Base-by-base conservation (phyloP, 1,140 invertebrate species). In the Drosophila prosaltans region DNA sequence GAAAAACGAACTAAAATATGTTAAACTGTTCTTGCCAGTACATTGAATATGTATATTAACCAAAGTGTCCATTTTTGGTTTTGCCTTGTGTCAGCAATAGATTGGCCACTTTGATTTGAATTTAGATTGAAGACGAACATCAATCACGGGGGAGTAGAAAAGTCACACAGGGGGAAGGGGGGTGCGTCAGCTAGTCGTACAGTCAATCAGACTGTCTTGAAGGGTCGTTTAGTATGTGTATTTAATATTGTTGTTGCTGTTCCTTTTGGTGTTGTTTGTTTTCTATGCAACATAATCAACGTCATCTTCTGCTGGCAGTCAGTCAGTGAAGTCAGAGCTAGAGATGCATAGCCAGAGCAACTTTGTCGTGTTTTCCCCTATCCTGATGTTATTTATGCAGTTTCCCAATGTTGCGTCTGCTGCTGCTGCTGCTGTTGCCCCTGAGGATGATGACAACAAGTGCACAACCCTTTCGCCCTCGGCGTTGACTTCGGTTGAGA, bases 401-500 rank as follows among this genome's bases (percentile, higher is more conserved):
- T 69, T 66, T 36, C 26, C 55, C 32, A 8, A 9, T 10, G 39
- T 11, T 83, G 69, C 48, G 57, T 11, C 65, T 41, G 5, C 6
- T 40, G 45, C 32, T 54, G 45, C 32, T 54, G 58, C 39, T 59
- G 58, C 32, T 60, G 40, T 54, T 65, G 43, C 43, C n/a, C 59
- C 59, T 71, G 70, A 81, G 63, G 80, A 74, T 84, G 81, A 85
- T 68, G 81, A 78, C 78, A 86, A 81, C 74, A 85, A 85, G 82
- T 81, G 81, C 81, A 85, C 83, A 86, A 88, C 82, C 72, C 82
- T 82, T 88, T 88, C 48, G 76, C 76, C 75, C 67, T 74, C 68
- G 61, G 64, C 69, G 55, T 40, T 74, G 70, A 72, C 77, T 78
- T 78, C 68, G 66, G 63, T 77, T 74, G 59, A 39, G 65, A 48